Evolutionary conservation across 1,140 invertebrate species (phyloP), one percentile per base, ranked within the genome.

Genomic region (Teleogryllus occipitalis): DNA sequence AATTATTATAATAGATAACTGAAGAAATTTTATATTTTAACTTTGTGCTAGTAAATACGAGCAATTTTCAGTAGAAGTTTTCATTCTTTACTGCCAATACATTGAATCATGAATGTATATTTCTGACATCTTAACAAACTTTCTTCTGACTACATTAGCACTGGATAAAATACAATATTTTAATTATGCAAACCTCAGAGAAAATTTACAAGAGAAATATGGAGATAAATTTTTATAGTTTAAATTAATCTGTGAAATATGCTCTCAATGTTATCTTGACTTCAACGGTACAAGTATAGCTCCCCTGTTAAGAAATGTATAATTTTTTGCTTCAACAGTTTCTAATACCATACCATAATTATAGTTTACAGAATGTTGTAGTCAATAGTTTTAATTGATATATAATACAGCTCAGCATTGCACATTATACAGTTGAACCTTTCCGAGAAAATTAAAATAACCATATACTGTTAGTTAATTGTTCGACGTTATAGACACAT

Each of bases 281-380:
- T 27, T 12, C 39, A 75, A 46, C 39, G 39, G n/a, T 77, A 47
- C 47, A 77, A 77, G 46, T 77, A 47, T 39, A 47, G 76, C 8
- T 77, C 76, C 18, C 47, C 39, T 77, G 21, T 77, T 48, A 22
- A 39, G 3, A 46, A 77, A n/a, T 47, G 73, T 22, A 75, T 74
- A 79, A 39, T 48, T 75, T 78, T 65, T 79, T 79, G 72, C 73
- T 79, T 79, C 74, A 14, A 74, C 73, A 47, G 15, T 79, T 79
- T 73, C 47, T 75, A 79, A 75, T 46, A 46, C 48, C 46, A 77
- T 77, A 77, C 48, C 76, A 46, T 77, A 77, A 18, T 77, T 74
- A 75, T 79, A 79, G 78, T 79, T 79, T 79, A 79, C 78, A 79
- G 78, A 74, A 79, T 79, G 78, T 79, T 79, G 78, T 79, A 79